Evolutionary conservation across 2,888 invertebrate genomes (phyloP), one percentile per base, ranked within the genome.

Genomic region (Lissonota sp.): DNA sequence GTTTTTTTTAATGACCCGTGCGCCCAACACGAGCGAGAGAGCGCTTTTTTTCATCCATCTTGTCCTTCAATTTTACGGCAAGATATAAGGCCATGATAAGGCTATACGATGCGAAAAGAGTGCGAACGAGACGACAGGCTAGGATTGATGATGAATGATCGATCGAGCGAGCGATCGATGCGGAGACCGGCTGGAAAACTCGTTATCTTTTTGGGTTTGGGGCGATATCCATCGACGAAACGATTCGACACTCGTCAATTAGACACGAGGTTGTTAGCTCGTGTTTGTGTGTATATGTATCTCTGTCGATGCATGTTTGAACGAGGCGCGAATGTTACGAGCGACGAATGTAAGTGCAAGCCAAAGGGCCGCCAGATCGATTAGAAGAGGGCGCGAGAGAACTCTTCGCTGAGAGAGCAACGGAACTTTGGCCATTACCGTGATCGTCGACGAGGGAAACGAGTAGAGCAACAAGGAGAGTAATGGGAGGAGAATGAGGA

Each of bases 131-230:
- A 67, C 40, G 73, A 79, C 72, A 58, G 71, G 44, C 10, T 12
- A 71, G 49, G 82, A 79, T 79, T 82, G 82, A 79, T 74, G 79
- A 73, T 63, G 76, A 77, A 64, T 7, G 69, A 72, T 72, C 72
- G 55, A 42, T 5, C 64, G 77, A 70, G 71, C 67, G 55, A 71
- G 12, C 42, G 72, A 63, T 53, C 75, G 57, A 55, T 10, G 7
- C 26, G 57, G 44, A 58, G 76, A 60, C 72, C 69, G 8, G 44
- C 64, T 26, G 26, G 14, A 70, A 69, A 53, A 73, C 73, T 80
- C 64, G 58, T 80, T 77, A 69, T 69, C 69, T 39, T 26, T 16
- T 46, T 12, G n/a, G 6, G 39, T 58, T 7, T 7, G n/a, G 39
- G 51, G 57, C 62, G 57, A 26, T 26, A 26, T 67, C 57, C 46